Evolutionary conservation across 2,888 invertebrate genomes (phyloP).

Genomic region (Siphlonurus alternatus): DNA sequence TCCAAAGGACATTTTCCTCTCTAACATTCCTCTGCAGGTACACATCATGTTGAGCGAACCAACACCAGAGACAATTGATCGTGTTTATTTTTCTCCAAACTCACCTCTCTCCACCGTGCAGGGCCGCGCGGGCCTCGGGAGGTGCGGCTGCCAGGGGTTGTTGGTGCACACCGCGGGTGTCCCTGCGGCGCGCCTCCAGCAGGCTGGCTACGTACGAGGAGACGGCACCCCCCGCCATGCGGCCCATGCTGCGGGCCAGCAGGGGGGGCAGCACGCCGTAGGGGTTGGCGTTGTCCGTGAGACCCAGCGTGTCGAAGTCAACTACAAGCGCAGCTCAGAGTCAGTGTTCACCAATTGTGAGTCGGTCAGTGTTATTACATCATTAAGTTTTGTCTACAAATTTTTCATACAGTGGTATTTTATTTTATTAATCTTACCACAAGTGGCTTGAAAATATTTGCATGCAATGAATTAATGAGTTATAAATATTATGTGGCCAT

Average conservation of each 20-base stretch:
- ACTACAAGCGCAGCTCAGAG: conserved; percentile 36
- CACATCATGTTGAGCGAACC: no score
- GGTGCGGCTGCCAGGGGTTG: conserved; percentile 19
- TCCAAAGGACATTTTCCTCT: no score
- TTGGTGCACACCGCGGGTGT: conserved; percentile 22
- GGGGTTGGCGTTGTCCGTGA: conserved; percentile 80
- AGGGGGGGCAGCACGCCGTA: conserved; percentile 63
- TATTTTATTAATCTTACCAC: neutral
- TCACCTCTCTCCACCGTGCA: conserved; percentile 65
- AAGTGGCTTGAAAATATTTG: neutral
- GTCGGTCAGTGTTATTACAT: no score
- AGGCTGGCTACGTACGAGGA: conserved; percentile 58
- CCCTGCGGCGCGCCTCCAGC: conserved; percentile 27
- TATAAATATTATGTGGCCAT: no score
- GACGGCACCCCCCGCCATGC: conserved; percentile 47
- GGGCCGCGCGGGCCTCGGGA: conserved; percentile 30
- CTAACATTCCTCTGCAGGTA: no score
- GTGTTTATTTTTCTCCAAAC: no score
- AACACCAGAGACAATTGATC: no score
- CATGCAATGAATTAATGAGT: neutral
- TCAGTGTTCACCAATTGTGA: no score
- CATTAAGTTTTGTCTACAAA: no score
- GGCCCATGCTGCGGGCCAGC: conserved; percentile 53
- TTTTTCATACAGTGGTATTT: no score
- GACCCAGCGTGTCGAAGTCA: conserved; percentile 66